phyloP scores from a whole-genome alignment of 2,113 vertebrate genomes.

The Melanerpes aurifrons region DNA sequence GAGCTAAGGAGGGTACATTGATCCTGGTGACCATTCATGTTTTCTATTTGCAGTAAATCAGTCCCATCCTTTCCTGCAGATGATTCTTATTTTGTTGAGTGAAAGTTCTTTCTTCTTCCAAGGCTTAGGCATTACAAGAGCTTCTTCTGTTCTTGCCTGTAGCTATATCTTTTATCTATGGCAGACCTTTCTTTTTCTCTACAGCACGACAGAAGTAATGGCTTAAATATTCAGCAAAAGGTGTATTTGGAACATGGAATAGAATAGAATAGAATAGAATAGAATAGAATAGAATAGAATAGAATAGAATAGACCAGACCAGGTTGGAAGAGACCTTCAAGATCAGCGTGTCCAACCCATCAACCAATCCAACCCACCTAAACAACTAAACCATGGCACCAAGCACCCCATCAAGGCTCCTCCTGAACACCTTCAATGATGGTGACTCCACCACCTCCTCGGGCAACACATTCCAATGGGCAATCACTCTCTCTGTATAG shows the following conservation, averaged over 20 bases:
- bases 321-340: too few relatives aligned
- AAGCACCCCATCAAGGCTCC: too few relatives aligned
- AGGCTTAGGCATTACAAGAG: not conserved
- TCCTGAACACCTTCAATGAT: too few relatives aligned
- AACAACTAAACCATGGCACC: too few relatives aligned
- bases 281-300: too few relatives aligned
- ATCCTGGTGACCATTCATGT: slow-evolving; percentile 42
- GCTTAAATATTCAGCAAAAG: slow-evolving; percentile 5
- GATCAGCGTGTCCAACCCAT: too few relatives aligned
- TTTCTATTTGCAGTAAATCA: slow-evolving; percentile 66
- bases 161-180: not conserved
- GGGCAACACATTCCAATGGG: too few relatives aligned
- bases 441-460: too few relatives aligned
- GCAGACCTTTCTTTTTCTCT: not conserved
- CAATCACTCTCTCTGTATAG: too few relatives aligned
- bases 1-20: slow-evolving; percentile 43
- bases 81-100: slow-evolving; percentile 40
- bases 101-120: slow-evolving; percentile 24
- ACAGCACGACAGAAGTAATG: not conserved
- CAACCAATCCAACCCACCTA: too few relatives aligned
- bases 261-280: not conserved
- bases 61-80: not conserved
- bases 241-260: not conserved
- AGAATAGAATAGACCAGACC: too few relatives aligned
- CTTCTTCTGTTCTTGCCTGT: slow-evolving; percentile 12